These are phyloP conservation scores for Limanda limanda DNA, from an alignment of 2,113 vertebrate genomes.

Conservation along the genomic window DNA sequence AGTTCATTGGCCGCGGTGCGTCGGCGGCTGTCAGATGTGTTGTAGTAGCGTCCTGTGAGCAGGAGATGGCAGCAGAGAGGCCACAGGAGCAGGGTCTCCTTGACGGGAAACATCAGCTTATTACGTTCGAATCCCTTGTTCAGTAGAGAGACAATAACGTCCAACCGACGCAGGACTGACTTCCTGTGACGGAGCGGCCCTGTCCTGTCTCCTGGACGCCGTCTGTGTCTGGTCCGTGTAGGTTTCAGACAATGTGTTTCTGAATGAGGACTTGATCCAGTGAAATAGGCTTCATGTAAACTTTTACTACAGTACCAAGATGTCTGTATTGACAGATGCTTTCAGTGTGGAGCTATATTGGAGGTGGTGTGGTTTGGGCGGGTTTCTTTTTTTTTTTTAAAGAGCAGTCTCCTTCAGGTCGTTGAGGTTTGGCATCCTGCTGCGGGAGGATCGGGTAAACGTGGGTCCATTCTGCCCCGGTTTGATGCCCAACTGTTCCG, in stretches of 20 bases:
- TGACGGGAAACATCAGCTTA: conserved; percentile 46
- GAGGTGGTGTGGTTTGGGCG: conserved; percentile 45
- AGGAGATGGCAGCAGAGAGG: conserved; percentile 77
- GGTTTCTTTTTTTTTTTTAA: conserved; percentile 72
- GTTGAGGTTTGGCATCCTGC: conserved; percentile 97
- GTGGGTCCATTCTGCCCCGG: conserved; percentile 95
- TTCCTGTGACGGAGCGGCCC: conserved; percentile 9
- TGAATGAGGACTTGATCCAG: conserved; percentile 51
- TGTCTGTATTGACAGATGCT: conserved; percentile 42
- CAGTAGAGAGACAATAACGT: conserved; percentile 29
- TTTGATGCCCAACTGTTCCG: conserved; percentile 94
- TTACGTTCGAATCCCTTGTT: conserved; percentile 43
- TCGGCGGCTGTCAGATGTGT: conserved; percentile 43
- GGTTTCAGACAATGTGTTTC: conserved; percentile 48
- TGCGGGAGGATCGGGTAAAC: conserved; percentile 90
- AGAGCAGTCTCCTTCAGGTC: conserved; percentile 98
- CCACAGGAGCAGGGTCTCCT: conserved; percentile 73
- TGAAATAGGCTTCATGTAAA: conserved; percentile 57
- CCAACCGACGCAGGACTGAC: conserved; percentile 30
- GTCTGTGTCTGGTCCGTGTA: conserved; percentile 21
- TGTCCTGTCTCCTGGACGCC: conserved; percentile 31
- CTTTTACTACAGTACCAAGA: conserved; percentile 37
- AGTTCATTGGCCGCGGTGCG: conserved; percentile 75
- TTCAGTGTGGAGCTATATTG: conserved; percentile 37
- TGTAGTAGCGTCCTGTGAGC: conserved; percentile 63